Evolutionary conservation across 2,888 invertebrate species (phyloP), one percentile per base, ranked within the genome.

Genomic region (Tipula lateralis): DNA sequence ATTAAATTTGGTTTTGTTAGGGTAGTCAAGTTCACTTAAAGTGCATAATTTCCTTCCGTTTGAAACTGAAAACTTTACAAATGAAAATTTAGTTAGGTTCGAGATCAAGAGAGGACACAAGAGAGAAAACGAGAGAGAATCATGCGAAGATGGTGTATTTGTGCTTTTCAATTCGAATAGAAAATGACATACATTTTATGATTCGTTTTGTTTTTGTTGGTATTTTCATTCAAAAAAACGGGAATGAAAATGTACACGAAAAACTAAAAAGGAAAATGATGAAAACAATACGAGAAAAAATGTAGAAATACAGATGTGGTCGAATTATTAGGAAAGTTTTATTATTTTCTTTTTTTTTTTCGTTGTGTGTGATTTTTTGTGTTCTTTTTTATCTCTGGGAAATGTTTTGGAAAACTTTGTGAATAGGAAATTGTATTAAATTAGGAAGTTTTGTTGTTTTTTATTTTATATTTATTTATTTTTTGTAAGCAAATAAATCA

Each of bases 401-500:
- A 66, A 66, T 66, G 66, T 66, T 66, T 66, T 66, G 66, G 66
- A 66, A 66, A 66, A 66, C 66, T 66, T 66, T 66, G 66, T 66
- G 66, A 66, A 66, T 66, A 66, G 66, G 66, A 66, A 66, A 66
- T 66, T 66, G 66, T 66, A 66, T 66, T 66, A 66, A 24, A 66
- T 66, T 66, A 66, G 66, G 66, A 66, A 66, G 66, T 66, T 66
- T 66, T 66, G 66, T 66, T 66, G 66, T 66, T 24, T 24, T 66
- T 24, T 44, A 16, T 66, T 24, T 50, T 16, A n/a, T 39, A 39
- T 39, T 39, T 39, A 39, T 39, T 19, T 50, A 24, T 66, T 66
- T 66, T 19, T 66, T 66, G 24, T 66, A 66, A 66, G 66, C 66
- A 66, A 66, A 66, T 66, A 66, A 66, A 66, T 66, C 66, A 66